Conservation (phyloP, 2,888 invertebrate species). For the Euplagia quadripunctaria region DNA sequence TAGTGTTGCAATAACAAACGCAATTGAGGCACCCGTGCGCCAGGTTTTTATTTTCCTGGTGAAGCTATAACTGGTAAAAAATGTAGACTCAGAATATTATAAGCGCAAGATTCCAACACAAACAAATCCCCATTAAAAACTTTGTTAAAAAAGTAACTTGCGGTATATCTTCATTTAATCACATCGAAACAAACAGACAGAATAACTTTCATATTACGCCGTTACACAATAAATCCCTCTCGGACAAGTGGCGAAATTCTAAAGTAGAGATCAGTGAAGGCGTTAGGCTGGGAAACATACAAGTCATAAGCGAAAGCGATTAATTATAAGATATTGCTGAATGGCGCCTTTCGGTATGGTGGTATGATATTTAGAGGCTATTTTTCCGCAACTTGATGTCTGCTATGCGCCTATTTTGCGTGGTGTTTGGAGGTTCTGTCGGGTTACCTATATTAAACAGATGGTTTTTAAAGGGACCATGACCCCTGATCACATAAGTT, state of each 20-base stretch:
- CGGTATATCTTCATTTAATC: slow-evolving; percentile 44
- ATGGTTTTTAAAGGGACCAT: no score
- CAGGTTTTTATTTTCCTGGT: no score
- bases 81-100: not conserved
- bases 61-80: no score
- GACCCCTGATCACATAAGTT: no score
- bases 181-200: slow-evolving; percentile 48
- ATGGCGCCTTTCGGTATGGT: no score
- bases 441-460: no score
- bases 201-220: slow-evolving; percentile 53
- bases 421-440: no score
- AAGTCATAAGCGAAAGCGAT: slow-evolving; percentile 27
- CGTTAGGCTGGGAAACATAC: slow-evolving; percentile 31
- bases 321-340: not conserved
- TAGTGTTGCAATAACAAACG: no score
- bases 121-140: slow-evolving; percentile 5
- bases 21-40: no score
- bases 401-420: no score
- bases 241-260: slow-evolving; percentile 57
- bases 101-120: not conserved
- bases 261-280: slow-evolving; percentile 55
- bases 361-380: no score
- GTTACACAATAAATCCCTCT: slow-evolving; percentile 55
- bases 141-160: slow-evolving; percentile 12
- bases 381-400: no score